Evolutionary conservation across 1,140 invertebrate genomes (phyloP), one percentile per base, ranked within the genome.

Genomic region (Venturia canescens): DNA sequence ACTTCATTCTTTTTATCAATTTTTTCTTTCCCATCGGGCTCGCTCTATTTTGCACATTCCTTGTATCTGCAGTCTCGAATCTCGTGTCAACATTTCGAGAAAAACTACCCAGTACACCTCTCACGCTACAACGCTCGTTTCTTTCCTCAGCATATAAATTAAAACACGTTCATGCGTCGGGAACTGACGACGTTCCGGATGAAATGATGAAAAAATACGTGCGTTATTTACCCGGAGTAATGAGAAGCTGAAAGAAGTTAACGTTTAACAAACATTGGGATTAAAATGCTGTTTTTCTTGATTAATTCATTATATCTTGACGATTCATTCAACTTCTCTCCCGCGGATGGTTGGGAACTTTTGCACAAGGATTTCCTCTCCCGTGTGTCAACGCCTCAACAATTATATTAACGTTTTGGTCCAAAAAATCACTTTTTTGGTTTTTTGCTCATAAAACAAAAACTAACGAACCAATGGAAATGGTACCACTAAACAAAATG

Each of bases 61-160:
- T 53, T 53, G 16, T 53, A 77, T 77, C 75, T 77, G 50, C 23
- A 63, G 57, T 77, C 57, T 66, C 29, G 21, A 44, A 77, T 77
- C 75, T 77, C 29, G 53, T 77, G 75, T 77, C 75, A 77, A 77
- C 57, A 77, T 63, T 31, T 66, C 57, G 18, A 53, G 50, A 4
- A n/a, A 53, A 53, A 53, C 4, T 53, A 53, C 50, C 18, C 66
- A 31, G 26, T 6, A n/a, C n/a, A 77, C 57, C 3, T n/a, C 15
- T 23, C 6, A 34, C 50, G 18, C 2, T 77, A 29, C 31, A 77
- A 77, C 66, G 26, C 23, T 66, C 63, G 18, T 63, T 53, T 53
- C 50, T 4, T 53, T 53, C 5, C 50, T 53, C n/a, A 16, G 50
- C 50, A 53, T 53, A n/a, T 53, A n/a, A 53, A 53, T 53, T 53